Percentiles rank a stretch among this genome's conserved stretches.
Evolutionary conservation across 2,797 vertebrate genomes (phyloP).

Genomic region (Enteromius argenteus): DNA sequence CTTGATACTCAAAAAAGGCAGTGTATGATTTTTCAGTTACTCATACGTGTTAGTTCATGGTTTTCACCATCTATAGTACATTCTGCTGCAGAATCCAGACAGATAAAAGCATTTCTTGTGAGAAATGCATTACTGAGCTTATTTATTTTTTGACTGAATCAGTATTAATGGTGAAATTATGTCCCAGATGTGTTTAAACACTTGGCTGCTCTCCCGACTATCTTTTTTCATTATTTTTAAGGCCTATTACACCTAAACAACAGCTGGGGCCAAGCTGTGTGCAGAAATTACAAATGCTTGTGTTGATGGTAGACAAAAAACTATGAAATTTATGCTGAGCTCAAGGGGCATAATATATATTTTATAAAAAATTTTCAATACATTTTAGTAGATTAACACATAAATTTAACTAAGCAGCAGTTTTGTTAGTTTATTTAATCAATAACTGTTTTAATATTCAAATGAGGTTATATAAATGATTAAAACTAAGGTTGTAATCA

Average conservation of each 20-base stretch:
- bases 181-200: slow-evolving; percentile 2
- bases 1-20: neutral
- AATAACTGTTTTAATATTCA: neutral
- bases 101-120: neutral
- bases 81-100: neutral
- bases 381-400: neutral
- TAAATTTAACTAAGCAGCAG: neutral
- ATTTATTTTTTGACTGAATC: neutral
- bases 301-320: neutral
- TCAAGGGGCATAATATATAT: neutral
- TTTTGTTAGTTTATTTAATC: neutral
- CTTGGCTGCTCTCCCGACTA: neutral
- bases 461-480: neutral
- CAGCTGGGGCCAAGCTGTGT: neutral
- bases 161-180: neutral
- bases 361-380: neutral
- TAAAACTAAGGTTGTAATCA: neutral
- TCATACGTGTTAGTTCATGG: neutral
- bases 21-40: neutral
- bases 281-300: neutral
- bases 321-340: no score
- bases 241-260: neutral
- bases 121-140: slow-evolving; percentile 26
- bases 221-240: neutral
- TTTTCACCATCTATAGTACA: neutral